Conservation (phyloP, 2,113 vertebrate species). For the Pogona vitticeps region DNA sequence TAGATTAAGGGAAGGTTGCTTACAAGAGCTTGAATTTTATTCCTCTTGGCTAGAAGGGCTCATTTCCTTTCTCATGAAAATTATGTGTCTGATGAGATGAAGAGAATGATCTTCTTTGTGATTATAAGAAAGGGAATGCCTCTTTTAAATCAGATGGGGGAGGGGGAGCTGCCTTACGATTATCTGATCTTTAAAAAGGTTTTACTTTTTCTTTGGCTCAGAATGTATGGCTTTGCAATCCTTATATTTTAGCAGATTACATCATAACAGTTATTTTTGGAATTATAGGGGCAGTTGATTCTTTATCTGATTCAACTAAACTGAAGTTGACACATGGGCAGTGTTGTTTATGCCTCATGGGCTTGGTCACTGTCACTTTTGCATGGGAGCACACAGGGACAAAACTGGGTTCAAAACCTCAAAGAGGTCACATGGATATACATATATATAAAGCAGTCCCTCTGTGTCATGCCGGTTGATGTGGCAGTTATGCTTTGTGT, state of each 20-base stretch:
- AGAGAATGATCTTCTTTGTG: conserved; percentile 18
- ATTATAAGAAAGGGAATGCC: conserved; percentile 11
- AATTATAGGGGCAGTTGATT: background rate
- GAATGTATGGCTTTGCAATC: background rate
- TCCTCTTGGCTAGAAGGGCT: conserved; percentile 18
- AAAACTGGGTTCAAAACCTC: background rate
- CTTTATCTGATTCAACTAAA: background rate
- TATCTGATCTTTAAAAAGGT: background rate
- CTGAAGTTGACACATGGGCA: background rate
- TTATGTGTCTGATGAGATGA: conserved; percentile 27
- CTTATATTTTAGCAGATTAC: background rate
- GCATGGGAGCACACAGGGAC: no score
- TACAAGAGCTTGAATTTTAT: conserved; percentile 21
- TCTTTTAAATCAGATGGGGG: background rate
- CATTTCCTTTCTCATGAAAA: conserved; percentile 32
- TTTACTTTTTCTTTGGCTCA: background rate
- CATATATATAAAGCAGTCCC: no score
- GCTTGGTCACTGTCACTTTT: background rate
- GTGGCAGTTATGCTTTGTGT: background rate
- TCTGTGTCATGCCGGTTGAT: no score
- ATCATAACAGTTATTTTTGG: background rate
- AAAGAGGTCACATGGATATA: background rate
- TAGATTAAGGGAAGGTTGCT: conserved; percentile 12
- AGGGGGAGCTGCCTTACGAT: background rate
- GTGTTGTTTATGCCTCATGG: background rate